Evolutionary conservation across 2,113 vertebrate genomes (phyloP), one percentile per base, ranked within the genome.

Genomic region (Pholis gunnellus): DNA sequence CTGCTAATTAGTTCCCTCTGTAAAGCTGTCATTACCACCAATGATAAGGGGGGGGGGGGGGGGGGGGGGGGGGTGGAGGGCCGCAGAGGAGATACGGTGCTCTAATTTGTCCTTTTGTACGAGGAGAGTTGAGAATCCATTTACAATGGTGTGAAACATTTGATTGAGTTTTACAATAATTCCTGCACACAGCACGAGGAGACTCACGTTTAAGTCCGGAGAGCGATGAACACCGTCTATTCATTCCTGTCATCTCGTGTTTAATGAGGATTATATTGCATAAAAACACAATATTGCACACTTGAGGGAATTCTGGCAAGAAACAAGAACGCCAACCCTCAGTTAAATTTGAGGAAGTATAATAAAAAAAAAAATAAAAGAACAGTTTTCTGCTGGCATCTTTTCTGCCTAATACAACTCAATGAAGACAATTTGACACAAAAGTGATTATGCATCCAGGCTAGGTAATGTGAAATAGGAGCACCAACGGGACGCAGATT

Each of bases 1-100:
- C 89, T 91, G 92, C 91, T 94, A 95, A 95, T 95, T 95, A 95
- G 93, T 83, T 93, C 81, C 87, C 82, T 87, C 87, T 91, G 93
- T 92, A 92, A 93, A 94, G 94, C 92, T 93, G 91, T 93, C 93
- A 93, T 95, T 94, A 91, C 85, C 89, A 81, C 48, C 75, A 88
- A 82, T 90, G 87, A 88, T 90, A 87, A 91, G 81, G 73, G 68
- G 67, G 78, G 31, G 82, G 81, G 81, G 57, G 78, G 52, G 67
- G 66, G 76, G 70, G 78, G 29, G 82, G 81, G 34, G 70, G 78
- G 29, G 82, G 81, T 80, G 57, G 78, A 56, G 67, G 66, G 75
- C 66, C 1, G 31, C 89, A 82, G 88, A 64, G 64, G 86, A 83
- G 79, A 93, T 78, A 78, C 57, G 40, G 63, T 82, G 81, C 85